Evolutionary conservation across 2,797 vertebrate species (phyloP).

Genomic region (Hipposideros larvatus): DNA sequence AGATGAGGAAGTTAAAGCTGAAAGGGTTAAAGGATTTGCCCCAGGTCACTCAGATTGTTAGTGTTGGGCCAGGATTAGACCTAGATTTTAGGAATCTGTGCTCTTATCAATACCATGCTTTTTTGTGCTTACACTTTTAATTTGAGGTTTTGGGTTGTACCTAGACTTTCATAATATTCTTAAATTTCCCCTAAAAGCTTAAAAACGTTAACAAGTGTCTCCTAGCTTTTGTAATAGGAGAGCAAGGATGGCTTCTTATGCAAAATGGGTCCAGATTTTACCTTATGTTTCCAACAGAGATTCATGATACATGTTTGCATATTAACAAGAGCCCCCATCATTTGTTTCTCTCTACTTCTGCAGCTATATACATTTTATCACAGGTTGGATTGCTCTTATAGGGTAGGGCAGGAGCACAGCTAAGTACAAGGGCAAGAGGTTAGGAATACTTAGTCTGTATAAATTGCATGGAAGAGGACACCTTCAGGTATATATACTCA

Average conservation of each 20-base stretch:
- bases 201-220: not conserved
- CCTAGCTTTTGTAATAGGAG: not conserved
- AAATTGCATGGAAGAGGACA: not conserved
- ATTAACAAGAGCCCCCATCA: not conserved
- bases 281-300: not conserved
- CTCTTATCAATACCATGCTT: not conserved
- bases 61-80: not conserved
- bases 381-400: not conserved
- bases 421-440: not conserved
- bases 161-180: not conserved
- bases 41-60: not conserved
- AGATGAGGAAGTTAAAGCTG: not conserved
- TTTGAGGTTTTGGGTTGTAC: not conserved
- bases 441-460: not conserved
- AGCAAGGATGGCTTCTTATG: not conserved
- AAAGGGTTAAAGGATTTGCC: not conserved
- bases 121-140: not conserved
- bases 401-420: not conserved
- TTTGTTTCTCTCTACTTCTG: not conserved
- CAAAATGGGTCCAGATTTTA: not conserved
- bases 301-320: not conserved
- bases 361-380: not conserved
- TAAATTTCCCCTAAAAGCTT: constrained; percentile 26
- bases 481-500: not conserved
- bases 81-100: not conserved